phyloP scores from a whole-genome alignment of 2,113 vertebrate genomes.

The Numida meleagris region DNA sequence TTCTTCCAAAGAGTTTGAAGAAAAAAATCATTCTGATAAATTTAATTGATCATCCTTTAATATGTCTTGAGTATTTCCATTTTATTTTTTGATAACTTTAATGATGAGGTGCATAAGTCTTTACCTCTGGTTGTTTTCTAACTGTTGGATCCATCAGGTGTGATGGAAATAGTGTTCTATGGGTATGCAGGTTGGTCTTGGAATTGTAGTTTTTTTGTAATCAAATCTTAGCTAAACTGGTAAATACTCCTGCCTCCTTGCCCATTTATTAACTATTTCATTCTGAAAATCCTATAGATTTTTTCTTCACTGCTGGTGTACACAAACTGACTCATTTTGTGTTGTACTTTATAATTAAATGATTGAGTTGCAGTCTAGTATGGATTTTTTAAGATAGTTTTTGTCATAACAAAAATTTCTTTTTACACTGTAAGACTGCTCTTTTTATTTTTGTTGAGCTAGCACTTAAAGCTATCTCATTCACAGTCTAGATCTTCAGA shows the following conservation, averaged over 20 bases:
- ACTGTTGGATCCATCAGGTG: background rate
- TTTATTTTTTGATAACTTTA: background rate
- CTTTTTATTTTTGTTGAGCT: background rate
- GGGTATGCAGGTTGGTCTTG: background rate
- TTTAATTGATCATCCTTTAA: background rate
- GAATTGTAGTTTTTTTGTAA: background rate
- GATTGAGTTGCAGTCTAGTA: background rate
- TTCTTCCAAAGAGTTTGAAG: background rate
- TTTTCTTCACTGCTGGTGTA: background rate
- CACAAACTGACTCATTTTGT: background rate
- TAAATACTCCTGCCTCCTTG: background rate
- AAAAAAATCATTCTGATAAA: background rate
- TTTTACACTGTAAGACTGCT: accelerated
- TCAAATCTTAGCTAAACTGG: background rate
- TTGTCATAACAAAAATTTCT: background rate
- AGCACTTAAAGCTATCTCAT: background rate
- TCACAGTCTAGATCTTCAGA: background rate
- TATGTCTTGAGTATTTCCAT: background rate
- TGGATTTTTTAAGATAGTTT: background rate
- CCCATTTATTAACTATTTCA: background rate
- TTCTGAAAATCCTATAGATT: background rate
- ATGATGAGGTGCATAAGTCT: background rate
- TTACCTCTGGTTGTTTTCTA: background rate
- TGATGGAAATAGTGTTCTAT: background rate
- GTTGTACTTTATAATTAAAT: background rate